Base-by-base conservation (phyloP, 2,113 vertebrate genomes). In the Peromyscus californicus region DNA sequence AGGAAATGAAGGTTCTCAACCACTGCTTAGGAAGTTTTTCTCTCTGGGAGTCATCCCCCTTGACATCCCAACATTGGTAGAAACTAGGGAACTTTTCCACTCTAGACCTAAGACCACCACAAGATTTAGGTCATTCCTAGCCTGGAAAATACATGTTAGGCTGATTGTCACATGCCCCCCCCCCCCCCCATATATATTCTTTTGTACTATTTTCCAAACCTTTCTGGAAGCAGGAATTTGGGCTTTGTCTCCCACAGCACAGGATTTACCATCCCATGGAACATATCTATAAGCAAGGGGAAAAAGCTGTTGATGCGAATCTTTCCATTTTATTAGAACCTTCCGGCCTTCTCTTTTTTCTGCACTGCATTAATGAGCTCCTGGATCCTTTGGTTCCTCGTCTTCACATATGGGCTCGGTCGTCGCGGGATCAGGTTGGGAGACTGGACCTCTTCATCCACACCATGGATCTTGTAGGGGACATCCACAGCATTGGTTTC, bases 351-450 rank as follows among this genome's bases (percentile, higher is more conserved):
- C 99, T 99, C 98, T 98, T 24, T 98, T 95, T 98, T 99, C 94
- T 98, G 98, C 97, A 99, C 99, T 97, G 99, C 99, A 87, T 99
- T 99, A 11, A 99, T 99, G 97, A 99, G 99, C 98, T 99, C 98
- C 97, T 99, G 99, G 98, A 99, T 99, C 67, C 99, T 99, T 97
- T 99, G 99, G 98, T 99, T 99, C 98, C 98, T 99, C 88, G 99
- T 99, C 98, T 98, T 99, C 98, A 99, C 99, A 0, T 98, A 98
- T 12, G 98, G 99, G 95, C 99, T 98, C 1, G 98, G 99, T 96
- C 98, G 99, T 83, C 97, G 98, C 4, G 99, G 98, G 90, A 99
- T 99, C 97, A 99, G 97, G 98, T 99, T 99, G 98, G 99, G 99
- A 36, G 99, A 99, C 3, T 99, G 98, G 29, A 99, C 98, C 83